Percentiles rank a stretch among this genome's conserved stretches.
Conservation (phyloP, 2,888 invertebrate genomes). For the Erebia palarica region DNA sequence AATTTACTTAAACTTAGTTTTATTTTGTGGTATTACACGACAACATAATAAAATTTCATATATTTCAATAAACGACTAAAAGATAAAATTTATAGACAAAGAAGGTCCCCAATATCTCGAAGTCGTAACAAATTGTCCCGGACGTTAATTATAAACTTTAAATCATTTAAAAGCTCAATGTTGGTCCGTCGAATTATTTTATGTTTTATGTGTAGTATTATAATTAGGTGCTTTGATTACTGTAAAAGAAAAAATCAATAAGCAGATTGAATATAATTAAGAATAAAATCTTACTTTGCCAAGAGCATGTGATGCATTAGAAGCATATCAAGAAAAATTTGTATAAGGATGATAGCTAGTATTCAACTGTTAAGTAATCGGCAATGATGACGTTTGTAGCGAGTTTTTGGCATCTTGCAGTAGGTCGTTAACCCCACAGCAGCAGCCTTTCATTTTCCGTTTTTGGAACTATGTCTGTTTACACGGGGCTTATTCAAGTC, state of each 20-base stretch:
- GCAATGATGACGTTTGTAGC: slow-evolving; percentile 37
- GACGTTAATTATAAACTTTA: neutral
- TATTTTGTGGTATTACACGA: neutral
- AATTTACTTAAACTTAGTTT: neutral
- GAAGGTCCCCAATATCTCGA: neutral
- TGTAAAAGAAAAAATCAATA: neutral
- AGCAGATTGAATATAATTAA: neutral
- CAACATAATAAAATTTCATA: too few relatives aligned
- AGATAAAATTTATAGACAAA: neutral
- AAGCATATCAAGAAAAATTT: neutral
- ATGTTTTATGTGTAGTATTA: neutral
- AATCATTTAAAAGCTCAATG: neutral
- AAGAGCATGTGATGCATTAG: too few relatives aligned
- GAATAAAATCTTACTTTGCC: too few relatives aligned
- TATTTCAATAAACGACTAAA: neutral
- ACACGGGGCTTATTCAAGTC: slow-evolving; percentile 27
- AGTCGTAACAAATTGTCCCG: neutral
- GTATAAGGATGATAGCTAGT: slow-evolving; percentile 24
- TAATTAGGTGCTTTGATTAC: neutral
- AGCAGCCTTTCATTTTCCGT: slow-evolving; percentile 43
- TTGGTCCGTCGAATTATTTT: neutral
- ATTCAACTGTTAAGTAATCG: slow-evolving; percentile 41
- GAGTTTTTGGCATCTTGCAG: slow-evolving; percentile 39
- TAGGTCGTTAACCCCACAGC: slow-evolving; percentile 40
- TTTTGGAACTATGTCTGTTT: slow-evolving; percentile 37